Conservation (phyloP, 2,888 invertebrate species). For the Tiphia femorata region DNA sequence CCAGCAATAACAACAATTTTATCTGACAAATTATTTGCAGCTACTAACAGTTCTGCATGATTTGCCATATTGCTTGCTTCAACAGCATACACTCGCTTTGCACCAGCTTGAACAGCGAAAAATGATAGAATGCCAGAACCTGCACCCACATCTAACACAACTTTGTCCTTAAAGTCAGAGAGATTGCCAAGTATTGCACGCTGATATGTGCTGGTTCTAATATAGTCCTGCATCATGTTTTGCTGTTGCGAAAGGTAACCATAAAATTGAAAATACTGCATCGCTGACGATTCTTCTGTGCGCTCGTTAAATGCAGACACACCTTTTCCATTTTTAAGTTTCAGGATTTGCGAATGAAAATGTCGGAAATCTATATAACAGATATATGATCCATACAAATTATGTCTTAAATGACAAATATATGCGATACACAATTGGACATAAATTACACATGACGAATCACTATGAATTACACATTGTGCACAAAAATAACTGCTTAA, state of each 20-base stretch:
- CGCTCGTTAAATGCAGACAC: constrained; percentile 92
- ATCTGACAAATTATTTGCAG: constrained; percentile 89
- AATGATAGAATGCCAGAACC: constrained; percentile 99
- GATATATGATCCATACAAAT: neutral
- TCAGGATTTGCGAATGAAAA: constrained; percentile 81
- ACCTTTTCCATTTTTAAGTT: constrained; percentile 80
- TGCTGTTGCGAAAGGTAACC: constrained; percentile 99
- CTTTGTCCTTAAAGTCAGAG: constrained; percentile 92
- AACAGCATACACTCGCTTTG: constrained; percentile 97
- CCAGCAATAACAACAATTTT: constrained; percentile 94
- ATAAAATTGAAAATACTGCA: constrained; percentile 99
- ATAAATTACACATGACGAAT: neutral
- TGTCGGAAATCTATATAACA: constrained; percentile 75
- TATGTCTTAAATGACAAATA: neutral
- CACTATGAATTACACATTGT: too few relatives aligned
- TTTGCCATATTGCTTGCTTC: constrained; percentile 99
- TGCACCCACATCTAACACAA: constrained; percentile 97
- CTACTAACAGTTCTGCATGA: constrained; percentile 91
- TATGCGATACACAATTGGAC: neutral
- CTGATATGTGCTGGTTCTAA: constrained; percentile 98
- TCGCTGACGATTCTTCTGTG: constrained; percentile 98
- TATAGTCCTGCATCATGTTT: constrained; percentile 99
- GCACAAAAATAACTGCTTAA: too few relatives aligned
- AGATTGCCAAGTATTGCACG: constrained; percentile 94
- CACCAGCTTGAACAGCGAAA: constrained; percentile 98